Percentiles rank a stretch among this genome's conserved stretches.
phyloP scores from a whole-genome alignment of 1,140 invertebrate species.

The Lamellibrachia luymesi region DNA sequence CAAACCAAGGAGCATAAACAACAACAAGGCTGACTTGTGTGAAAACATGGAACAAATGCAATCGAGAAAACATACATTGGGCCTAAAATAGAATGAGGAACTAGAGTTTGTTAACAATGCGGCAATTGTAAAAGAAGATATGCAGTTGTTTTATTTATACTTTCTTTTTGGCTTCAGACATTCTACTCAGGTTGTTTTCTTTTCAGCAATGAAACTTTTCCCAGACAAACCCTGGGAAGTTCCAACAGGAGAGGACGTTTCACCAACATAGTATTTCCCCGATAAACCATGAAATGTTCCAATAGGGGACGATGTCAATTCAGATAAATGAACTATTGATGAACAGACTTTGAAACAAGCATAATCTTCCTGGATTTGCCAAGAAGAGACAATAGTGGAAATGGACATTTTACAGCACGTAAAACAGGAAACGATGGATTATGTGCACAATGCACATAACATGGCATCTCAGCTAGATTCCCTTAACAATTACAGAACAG shows the following conservation, averaged over 20 bases:
- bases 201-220: constrained; percentile 46
- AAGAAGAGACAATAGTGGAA: too few relatives aligned
- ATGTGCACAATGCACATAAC: too few relatives aligned
- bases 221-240: constrained; percentile 47
- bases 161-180: constrained; percentile 3
- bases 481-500: neutral
- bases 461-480: neutral
- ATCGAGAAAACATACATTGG: too few relatives aligned
- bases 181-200: constrained; percentile 2
- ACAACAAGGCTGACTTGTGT: too few relatives aligned
- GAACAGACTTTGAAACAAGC: neutral
- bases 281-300: neutral
- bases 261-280: neutral
- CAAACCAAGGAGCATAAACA: too few relatives aligned
- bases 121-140: too few relatives aligned
- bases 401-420: neutral
- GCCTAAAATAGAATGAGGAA: too few relatives aligned
- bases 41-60: too few relatives aligned
- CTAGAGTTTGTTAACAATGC: too few relatives aligned
- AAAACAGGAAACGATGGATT: neutral
- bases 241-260: constrained; percentile 33
- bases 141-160: neutral
- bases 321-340: neutral
- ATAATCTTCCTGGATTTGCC: neutral
- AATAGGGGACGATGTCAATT: neutral